phyloP scores from a whole-genome alignment of 2,797 vertebrate species.

The Semotilus atromaculatus region DNA sequence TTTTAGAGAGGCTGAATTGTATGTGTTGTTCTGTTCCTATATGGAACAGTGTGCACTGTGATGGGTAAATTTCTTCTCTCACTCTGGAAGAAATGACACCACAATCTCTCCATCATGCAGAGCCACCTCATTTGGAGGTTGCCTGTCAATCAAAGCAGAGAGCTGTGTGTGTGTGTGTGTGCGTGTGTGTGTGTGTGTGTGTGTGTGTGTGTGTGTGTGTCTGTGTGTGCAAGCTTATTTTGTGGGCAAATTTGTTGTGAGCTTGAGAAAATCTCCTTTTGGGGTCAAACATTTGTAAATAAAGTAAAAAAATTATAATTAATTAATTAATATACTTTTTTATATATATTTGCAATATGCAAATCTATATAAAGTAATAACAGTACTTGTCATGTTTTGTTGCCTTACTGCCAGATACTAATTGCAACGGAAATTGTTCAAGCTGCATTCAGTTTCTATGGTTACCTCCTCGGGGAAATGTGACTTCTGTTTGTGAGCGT shows the following conservation, averaged over 20 bases:
- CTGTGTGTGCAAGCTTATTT: no score
- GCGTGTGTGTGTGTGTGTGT: no score
- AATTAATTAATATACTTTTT: no score
- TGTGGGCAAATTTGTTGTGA: not conserved
- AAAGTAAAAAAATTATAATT: no score
- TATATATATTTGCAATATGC: not conserved
- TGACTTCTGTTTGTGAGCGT: not conserved
- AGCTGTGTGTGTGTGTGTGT: no score
- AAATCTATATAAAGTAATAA: not conserved
- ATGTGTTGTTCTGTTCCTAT: conserved; percentile 39
- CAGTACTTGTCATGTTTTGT: not conserved
- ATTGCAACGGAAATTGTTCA: not conserved
- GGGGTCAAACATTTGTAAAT: not conserved
- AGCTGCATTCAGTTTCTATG: conserved; percentile 13
- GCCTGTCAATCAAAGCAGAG: conserved; percentile 20
- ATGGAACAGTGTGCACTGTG: conserved; percentile 18
- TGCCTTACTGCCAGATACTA: not conserved
- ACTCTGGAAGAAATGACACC: conserved; percentile 32
- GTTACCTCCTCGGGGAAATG: conserved; percentile 5
- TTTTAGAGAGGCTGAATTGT: conserved; percentile 41
- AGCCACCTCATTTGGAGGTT: conserved; percentile 29
- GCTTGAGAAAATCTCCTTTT: no score
- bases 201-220: no score
- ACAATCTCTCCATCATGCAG: conserved; percentile 7
- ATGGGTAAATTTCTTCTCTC: conserved; percentile 45